Conservation (phyloP, 2,888 invertebrate species). For the Serripes groenlandicus region DNA sequence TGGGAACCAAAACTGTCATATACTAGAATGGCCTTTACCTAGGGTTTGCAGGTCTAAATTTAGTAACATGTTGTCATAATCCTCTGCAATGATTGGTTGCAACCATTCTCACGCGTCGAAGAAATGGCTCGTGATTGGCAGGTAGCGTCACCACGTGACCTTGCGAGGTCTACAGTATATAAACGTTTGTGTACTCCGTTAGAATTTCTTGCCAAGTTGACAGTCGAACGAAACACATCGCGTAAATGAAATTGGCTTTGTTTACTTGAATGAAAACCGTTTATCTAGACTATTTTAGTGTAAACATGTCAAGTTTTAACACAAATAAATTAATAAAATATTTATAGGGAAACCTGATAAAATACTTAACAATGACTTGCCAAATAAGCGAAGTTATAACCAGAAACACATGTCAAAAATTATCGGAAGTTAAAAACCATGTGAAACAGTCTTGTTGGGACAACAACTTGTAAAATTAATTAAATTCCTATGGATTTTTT, state of each 20-base stretch:
- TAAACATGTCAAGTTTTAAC: no score
- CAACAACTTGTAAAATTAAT: no score
- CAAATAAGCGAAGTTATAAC: no score
- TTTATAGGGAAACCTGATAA: no score
- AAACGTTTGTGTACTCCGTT: conserved; percentile 8
- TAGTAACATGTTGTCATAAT: conserved; percentile 31
- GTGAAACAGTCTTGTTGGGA: not conserved
- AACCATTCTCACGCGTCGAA: not conserved
- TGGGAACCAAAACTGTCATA: no score
- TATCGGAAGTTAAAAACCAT: not conserved
- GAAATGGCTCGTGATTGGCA: conserved; percentile 49
- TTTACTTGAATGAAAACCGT: conserved; percentile 11
- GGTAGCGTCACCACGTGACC: conserved; percentile 53
- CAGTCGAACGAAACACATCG: conserved; percentile 44
- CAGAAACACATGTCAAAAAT: no score
- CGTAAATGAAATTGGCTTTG: conserved; percentile 10
- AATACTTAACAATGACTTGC: no score
- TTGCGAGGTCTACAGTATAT: conserved; percentile 43
- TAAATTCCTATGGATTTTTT: no score
- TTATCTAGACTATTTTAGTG: no score
- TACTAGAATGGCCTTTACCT: conserved; percentile 25
- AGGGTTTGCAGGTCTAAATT: not conserved
- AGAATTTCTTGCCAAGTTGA: conserved; percentile 61
- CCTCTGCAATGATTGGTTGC: conserved; percentile 44
- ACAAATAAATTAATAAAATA: no score